Conservation (phyloP, 2,888 invertebrate genomes). For the Heliconius hortense region DNA sequence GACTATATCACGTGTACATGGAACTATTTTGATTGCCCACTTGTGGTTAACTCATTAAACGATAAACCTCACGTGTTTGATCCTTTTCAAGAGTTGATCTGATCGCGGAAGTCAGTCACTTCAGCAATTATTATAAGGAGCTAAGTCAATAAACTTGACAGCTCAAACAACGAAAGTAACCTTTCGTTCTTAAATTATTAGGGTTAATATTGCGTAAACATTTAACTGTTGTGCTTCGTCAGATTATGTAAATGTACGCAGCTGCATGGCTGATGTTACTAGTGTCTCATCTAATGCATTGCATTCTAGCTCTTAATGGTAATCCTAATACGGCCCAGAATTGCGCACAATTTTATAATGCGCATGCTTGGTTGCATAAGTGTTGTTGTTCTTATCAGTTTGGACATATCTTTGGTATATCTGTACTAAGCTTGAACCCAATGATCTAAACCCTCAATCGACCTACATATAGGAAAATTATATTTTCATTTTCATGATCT, state of each 20-base stretch:
- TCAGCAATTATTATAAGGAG: conserved; percentile 35
- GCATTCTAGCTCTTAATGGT: conserved; percentile 50
- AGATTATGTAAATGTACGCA: conserved; percentile 58
- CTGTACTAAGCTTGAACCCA: conserved; percentile 47
- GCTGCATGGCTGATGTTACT: conserved; percentile 27
- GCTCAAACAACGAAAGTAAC: conserved; percentile 25
- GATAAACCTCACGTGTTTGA: conserved; percentile 32
- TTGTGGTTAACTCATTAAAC: conserved; percentile 26
- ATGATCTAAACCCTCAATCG: conserved; percentile 32
- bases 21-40: conserved; percentile 5
- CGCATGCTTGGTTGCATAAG: conserved; percentile 73
- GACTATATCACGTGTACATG: neutral
- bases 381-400: conserved; percentile 50
- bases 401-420: conserved; percentile 50
- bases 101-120: conserved; percentile 41
- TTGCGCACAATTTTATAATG: conserved; percentile 52
- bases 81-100: conserved; percentile 28
- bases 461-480: conserved; percentile 34
- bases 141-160: conserved; percentile 41
- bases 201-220: conserved; percentile 12
- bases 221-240: conserved; percentile 32
- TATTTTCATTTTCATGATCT: neutral
- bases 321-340: conserved; percentile 46
- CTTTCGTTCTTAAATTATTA: conserved; percentile 21
- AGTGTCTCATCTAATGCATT: conserved; percentile 30